Percentiles rank a stretch among this genome's conserved stretches.
phyloP scores from a whole-genome alignment of 2,888 invertebrate genomes.

The Mimas tiliae region DNA sequence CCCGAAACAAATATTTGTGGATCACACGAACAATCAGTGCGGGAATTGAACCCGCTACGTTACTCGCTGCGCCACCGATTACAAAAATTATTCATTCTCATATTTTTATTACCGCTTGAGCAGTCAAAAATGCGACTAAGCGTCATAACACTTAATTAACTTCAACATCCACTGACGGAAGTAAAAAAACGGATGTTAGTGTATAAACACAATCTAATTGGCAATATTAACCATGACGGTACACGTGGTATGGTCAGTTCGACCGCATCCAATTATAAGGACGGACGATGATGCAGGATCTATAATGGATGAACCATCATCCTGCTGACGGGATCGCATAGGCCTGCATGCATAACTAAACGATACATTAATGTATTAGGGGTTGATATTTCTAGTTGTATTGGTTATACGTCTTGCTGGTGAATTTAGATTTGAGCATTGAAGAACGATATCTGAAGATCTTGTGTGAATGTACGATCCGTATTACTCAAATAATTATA shows the following conservation, averaged over 20 bases:
- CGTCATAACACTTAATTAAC: background rate
- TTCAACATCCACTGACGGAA: slow-evolving; percentile 4
- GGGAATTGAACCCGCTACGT: too few relatives aligned
- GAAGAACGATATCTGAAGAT: background rate
- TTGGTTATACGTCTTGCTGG: slow-evolving; percentile 1
- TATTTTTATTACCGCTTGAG: background rate
- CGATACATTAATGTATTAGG: slow-evolving; percentile 25
- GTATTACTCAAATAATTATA: background rate
- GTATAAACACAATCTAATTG: slow-evolving; percentile 56
- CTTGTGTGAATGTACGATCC: background rate
- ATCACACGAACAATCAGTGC: too few relatives aligned
- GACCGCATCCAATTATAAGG: slow-evolving; percentile 77
- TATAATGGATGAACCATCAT: slow-evolving; percentile 83
- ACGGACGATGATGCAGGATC: slow-evolving; percentile 74
- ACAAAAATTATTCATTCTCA: background rate
- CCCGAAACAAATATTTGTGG: too few relatives aligned
- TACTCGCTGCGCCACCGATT: too few relatives aligned
- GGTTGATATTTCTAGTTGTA: slow-evolving; percentile 7
- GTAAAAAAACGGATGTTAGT: slow-evolving; percentile 6
- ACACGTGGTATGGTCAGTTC: background rate
- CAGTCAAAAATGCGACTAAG: background rate
- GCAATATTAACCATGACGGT: slow-evolving; percentile 64
- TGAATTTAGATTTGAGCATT: slow-evolving; percentile 12
- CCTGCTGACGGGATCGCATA: slow-evolving; percentile 79
- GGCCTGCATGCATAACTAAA: slow-evolving; percentile 67